Evolutionary conservation across 1,140 invertebrate genomes (phyloP).

Genomic region (Meloidogyne floridensis): DNA sequence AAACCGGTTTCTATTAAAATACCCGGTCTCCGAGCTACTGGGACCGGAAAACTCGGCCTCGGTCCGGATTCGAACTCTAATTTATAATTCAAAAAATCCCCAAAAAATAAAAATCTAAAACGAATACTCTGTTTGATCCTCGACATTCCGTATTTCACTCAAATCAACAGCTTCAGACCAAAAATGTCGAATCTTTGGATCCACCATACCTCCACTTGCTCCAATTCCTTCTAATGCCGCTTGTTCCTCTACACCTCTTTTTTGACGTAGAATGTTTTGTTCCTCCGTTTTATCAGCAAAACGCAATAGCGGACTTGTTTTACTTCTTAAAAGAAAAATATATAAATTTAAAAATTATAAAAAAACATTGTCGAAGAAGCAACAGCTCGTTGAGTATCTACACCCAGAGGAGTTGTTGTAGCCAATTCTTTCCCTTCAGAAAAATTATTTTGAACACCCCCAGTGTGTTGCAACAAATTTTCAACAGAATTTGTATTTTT

Average conservation of each 20-base stretch:
- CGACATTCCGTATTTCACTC: conserved; percentile 51
- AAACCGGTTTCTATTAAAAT: too few relatives aligned
- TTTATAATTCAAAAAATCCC: neutral
- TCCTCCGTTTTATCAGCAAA: conserved; percentile 6
- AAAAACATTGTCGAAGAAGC: neutral
- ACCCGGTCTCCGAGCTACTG: too few relatives aligned
- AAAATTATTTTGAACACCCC: neutral
- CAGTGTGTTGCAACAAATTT: too few relatives aligned
- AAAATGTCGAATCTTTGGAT: conserved; percentile 53
- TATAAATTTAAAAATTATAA: neutral
- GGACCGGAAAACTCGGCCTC: too few relatives aligned
- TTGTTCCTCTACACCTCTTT: neutral
- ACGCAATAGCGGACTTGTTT: neutral
- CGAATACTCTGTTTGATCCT: conserved; percentile 52
- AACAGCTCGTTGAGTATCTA: neutral
- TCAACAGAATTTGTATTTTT: neutral
- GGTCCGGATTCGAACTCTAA: too few relatives aligned
- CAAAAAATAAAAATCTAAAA: neutral
- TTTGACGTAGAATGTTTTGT: neutral
- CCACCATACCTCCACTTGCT: conserved; percentile 36
- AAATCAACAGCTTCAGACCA: conserved; percentile 59
- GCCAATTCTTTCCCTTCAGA: neutral
- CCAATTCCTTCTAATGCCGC: neutral
- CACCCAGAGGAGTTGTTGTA: neutral
- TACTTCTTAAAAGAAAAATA: neutral